Base-by-base conservation (phyloP, 2,888 invertebrate genomes). In the Dimorphilus gyrociliatus region DNA sequence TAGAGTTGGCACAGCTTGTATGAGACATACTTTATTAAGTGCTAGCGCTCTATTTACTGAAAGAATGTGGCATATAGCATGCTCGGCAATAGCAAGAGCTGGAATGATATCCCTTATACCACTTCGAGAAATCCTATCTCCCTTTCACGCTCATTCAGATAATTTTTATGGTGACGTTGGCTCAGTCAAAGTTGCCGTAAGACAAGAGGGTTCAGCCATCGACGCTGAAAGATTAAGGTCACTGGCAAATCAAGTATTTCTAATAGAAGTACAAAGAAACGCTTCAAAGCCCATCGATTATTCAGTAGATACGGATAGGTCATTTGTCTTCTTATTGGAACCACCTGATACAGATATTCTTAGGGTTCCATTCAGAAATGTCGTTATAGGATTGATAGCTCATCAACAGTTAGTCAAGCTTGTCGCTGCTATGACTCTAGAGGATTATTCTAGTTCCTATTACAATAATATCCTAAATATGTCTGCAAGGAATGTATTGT, bases 131-230 rank as follows among this genome's bases (percentile, higher is more conserved):
- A 67, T 92, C 23, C 82, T 82, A 34, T 74, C 79, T 49, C 84
- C 84, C 21, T 92, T 88, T 58, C 78, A 81, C 48, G 76, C 79
- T 46, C 78, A 82, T 52, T 88, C 88, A 0, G 81, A 84, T 48
- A 86, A 85, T 53, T 90, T 88, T 63, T 86, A 86, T 57, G 88
- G 88, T 0, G 88, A 88, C 60, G 50, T 61, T 25, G 66, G 64
- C 1, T 82, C 82, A 41, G 85, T 88, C 0, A 85, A 86, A 68
- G 85, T 88, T 5, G 86, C 86, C 2, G 85, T 86, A n/a, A n/a
- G n/a, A n/a, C n/a, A n/a, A n/a, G n/a, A n/a, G n/a, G n/a, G n/a
- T n/a, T n/a, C n/a, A n/a, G n/a, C n/a, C n/a, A n/a, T n/a, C n/a
- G n/a, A n/a, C n/a, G n/a, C n/a, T n/a, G n/a, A n/a, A n/a, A n/a